Evolutionary conservation across 1,140 invertebrate genomes (phyloP), one percentile per base, ranked within the genome.

Genomic region (Pseudomyrmex cubaensis): DNA sequence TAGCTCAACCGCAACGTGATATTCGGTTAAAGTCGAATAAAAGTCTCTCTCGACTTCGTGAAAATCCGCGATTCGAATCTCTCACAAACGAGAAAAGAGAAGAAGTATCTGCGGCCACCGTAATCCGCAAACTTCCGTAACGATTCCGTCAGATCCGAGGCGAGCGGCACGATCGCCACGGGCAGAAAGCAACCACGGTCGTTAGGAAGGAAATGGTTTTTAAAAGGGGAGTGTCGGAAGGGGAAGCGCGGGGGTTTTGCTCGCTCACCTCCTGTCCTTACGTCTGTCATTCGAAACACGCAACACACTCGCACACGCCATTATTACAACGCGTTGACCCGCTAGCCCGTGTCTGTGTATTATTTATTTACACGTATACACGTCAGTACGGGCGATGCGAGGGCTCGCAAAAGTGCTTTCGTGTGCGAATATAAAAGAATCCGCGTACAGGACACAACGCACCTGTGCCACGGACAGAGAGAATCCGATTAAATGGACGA

Each of bases 201-300:
- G 85, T 88, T 86, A 86, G 83, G 85, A 90, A 90, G 87, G 83
- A 92, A 92, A 88, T 84, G 89, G 67, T 85, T 90, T 88, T 89
- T 86, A 82, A 89, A 86, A 82, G 74, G 83, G 85, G 86, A 87
- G 90, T 88, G 86, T 88, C 85, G 77, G 83, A 76, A 59, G 59
- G 63, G 70, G 22, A 35, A 73, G 50, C 54, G 64, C 46, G 57
- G 54, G 75, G 85, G 85, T 77, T 35, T 85, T 87, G 84, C 90
- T 91, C 92, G 91, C 92, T 92, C 87, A 83, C 91, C 92, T 92
- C 90, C 90, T 93, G 92, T 92, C 90, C 86, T 89, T 91, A 89
- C 85, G 90, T 92, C 91, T 93, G 92, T 94, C 93, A 92, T 90
- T 92, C 88, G 35, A 82, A 87, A 91, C 93, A 93, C 92, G 93